A percentile compares a stretch with the other conserved stretches of the same genome.
phyloP scores from a whole-genome alignment of 2,113 vertebrate genomes.

The Tenebrosternarchus preto region DNA sequence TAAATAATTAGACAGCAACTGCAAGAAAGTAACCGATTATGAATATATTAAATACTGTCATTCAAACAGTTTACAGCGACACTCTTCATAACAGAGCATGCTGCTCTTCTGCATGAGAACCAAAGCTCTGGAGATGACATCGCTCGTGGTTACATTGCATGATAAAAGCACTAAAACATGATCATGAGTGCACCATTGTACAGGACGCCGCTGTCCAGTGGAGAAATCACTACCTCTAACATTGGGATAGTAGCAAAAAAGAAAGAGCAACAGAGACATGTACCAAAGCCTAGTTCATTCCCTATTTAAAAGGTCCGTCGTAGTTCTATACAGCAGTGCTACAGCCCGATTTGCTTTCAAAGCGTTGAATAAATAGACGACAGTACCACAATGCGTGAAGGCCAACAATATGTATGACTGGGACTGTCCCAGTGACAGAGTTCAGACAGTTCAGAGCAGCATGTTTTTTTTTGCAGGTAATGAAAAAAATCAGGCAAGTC shows the following conservation, averaged over 20 bases:
- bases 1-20: constrained; percentile 67
- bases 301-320: constrained; percentile 54
- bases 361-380: constrained; percentile 69
- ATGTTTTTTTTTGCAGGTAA: constrained; percentile 58
- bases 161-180: constrained; percentile 76
- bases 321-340: constrained; percentile 62
- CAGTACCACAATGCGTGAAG: constrained; percentile 72
- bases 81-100: constrained; percentile 69
- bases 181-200: constrained; percentile 77
- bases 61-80: constrained; percentile 55
- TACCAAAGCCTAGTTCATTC: constrained; percentile 61
- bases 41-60: constrained; percentile 74
- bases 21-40: constrained; percentile 60
- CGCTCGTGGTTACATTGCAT: constrained; percentile 74
- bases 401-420: constrained; percentile 61
- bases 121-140: constrained; percentile 52
- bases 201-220: constrained; percentile 79
- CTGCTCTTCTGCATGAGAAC: constrained; percentile 45
- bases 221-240: constrained; percentile 79
- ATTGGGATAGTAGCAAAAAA: constrained; percentile 58
- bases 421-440: constrained; percentile 57
- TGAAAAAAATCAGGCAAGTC: constrained; percentile 46
- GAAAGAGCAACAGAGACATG: constrained; percentile 56
- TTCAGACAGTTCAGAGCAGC: constrained; percentile 82
- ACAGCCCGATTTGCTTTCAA: constrained; percentile 65